Evolutionary conservation across 2,113 vertebrate genomes (phyloP).

Genomic region (Notothenia rossii): DNA sequence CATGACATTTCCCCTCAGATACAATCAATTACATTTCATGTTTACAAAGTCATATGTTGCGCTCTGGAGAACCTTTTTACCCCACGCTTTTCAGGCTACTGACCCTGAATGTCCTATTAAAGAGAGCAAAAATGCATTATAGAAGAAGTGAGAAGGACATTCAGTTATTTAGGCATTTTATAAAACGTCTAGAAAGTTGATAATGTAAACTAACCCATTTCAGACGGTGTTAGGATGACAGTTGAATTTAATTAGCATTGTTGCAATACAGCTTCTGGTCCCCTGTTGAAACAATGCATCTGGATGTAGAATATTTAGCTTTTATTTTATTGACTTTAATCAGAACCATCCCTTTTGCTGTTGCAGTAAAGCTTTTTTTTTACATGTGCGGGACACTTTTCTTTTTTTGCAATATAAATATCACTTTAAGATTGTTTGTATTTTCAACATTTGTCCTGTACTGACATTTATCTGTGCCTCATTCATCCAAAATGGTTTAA

Average conservation of each 20-base stretch:
- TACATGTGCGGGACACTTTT: not conserved
- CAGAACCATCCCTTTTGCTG: not conserved
- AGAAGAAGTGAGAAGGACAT: not conserved
- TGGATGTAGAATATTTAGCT: not conserved
- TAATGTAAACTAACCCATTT: not conserved
- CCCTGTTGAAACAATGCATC: not conserved
- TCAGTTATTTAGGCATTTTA: not conserved
- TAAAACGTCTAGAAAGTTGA: not conserved
- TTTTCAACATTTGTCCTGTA: not conserved
- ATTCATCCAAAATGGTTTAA: not conserved
- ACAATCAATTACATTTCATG: conserved; percentile 47
- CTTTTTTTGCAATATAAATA: not conserved
- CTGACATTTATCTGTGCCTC: not conserved
- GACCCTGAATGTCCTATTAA: not conserved
- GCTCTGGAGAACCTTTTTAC: conserved; percentile 15
- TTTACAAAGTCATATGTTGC: conserved; percentile 51
- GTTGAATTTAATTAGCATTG: not conserved
- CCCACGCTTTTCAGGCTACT: not conserved
- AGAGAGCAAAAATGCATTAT: not conserved
- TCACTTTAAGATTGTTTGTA: not conserved
- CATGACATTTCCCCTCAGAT: conserved; percentile 45
- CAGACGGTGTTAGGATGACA: not conserved
- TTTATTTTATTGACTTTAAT: not conserved
- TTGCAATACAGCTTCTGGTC: not conserved
- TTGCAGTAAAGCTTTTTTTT: not conserved